Percentiles rank a stretch among this genome's conserved stretches.
phyloP scores from a whole-genome alignment of 1,140 invertebrate genomes.

The Pseudomyrmex pallidus region DNA sequence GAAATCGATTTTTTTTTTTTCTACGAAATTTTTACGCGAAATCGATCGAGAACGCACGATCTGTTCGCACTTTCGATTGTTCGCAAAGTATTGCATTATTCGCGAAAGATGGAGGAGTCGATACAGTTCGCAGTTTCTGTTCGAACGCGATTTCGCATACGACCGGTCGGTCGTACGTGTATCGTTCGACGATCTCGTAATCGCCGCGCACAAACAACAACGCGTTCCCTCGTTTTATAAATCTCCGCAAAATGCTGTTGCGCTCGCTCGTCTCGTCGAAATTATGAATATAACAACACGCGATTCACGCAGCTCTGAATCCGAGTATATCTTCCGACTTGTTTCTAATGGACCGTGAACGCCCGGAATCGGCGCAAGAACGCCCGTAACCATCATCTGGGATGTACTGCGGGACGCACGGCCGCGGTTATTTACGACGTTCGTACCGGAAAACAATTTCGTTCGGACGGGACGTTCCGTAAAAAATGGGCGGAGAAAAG shows the following conservation, averaged over 20 bases:
- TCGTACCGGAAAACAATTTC: slow-evolving; percentile 7
- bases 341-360: slow-evolving; percentile 7
- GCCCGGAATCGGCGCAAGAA: not conserved
- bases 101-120: no score
- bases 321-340: slow-evolving; percentile 3
- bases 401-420: not conserved
- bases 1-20: no score
- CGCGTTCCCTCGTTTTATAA: slow-evolving; percentile 14
- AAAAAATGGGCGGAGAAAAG: slow-evolving; percentile 9
- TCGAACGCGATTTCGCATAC: not conserved
- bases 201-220: not conserved
- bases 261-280: slow-evolving; percentile 16
- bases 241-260: not conserved
- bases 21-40: not conserved
- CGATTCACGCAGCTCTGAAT: not conserved
- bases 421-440: not conserved
- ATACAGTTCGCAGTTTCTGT: no score
- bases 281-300: not conserved
- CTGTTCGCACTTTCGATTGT: not conserved
- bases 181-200: slow-evolving; percentile 13
- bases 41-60: not conserved
- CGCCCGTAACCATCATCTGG: not conserved
- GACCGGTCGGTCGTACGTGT: not conserved
- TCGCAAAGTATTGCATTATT: no score
- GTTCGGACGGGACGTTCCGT: slow-evolving; percentile 4